These are phyloP conservation scores for Cygnus atratus DNA, from an alignment of 2,113 vertebrate genomes.

Conservation along the genomic window DNA sequence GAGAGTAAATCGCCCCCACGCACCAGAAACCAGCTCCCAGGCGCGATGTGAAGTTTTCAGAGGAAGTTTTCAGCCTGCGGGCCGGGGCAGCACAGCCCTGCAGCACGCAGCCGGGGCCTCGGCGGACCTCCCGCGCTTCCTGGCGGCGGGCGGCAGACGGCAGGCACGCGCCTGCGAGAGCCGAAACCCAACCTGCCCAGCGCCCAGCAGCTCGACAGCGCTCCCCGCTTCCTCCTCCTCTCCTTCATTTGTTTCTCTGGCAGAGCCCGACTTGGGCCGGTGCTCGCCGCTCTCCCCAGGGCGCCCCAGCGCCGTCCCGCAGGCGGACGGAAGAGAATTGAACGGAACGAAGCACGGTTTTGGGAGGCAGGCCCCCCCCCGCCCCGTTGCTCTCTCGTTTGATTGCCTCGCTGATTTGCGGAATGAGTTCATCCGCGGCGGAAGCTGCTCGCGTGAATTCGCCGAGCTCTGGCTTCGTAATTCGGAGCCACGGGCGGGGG, in stretches of 20 bases:
- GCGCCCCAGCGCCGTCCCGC: background rate
- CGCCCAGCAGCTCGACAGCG: background rate
- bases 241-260: background rate
- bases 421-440: background rate
- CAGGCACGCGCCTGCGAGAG: background rate
- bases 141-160: fast-evolving
- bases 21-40: background rate
- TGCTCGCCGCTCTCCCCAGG: background rate
- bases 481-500: fast-evolving
- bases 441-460: background rate
- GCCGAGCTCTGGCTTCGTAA: background rate
- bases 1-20: too few species aligned
- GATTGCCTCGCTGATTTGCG: background rate
- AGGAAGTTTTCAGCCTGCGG: background rate
- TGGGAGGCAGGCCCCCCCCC: fast-evolving
- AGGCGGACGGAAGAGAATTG: background rate
- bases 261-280: too few species aligned
- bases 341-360: background rate
- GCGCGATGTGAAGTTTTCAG: too few species aligned
- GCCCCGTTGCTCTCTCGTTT: too few species aligned
- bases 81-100: background rate
- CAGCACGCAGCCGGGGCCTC: fast-evolving
- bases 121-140: background rate
- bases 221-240: background rate
- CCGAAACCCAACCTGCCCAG: background rate